phyloP scores from a whole-genome alignment of 2,888 invertebrate species.

The Sphinx pinastri region DNA sequence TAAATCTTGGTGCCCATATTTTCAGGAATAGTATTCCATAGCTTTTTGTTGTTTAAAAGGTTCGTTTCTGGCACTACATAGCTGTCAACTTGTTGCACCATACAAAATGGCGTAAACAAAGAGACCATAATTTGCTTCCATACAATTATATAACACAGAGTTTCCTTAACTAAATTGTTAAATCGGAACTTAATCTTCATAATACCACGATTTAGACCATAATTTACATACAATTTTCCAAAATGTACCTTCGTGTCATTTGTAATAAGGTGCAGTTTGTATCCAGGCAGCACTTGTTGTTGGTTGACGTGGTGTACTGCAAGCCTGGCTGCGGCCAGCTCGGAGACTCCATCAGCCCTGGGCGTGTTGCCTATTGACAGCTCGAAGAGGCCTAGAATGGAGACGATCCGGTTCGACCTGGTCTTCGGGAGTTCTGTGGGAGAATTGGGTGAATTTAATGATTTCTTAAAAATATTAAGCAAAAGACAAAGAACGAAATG shows the following conservation, averaged over 20 bases:
- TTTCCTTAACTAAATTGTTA: no score
- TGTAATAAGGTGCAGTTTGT: constrained; percentile 88
- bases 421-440: constrained; percentile 54
- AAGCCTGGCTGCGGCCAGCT: constrained; percentile 90
- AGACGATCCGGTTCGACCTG: constrained; percentile 78
- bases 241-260: constrained; percentile 92
- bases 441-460: constrained; percentile 21
- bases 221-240: neutral
- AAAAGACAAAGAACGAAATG: no score
- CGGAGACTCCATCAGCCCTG: constrained; percentile 88
- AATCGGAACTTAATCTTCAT: no score
- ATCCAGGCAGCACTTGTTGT: constrained; percentile 87
- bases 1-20: no score
- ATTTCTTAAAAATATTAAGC: no score
- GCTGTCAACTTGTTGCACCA: no score
- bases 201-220: neutral
- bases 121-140: no score
- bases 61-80: no score
- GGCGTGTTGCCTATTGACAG: constrained; percentile 86
- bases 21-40: no score
- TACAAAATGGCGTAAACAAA: no score
- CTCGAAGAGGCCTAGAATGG: constrained; percentile 92
- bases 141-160: no score
- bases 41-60: no score
- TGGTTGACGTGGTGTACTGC: constrained; percentile 92